Percentiles rank a stretch among this genome's conserved stretches.
phyloP scores from a whole-genome alignment of 2,888 invertebrate species.

The Protodeltote pygarga region DNA sequence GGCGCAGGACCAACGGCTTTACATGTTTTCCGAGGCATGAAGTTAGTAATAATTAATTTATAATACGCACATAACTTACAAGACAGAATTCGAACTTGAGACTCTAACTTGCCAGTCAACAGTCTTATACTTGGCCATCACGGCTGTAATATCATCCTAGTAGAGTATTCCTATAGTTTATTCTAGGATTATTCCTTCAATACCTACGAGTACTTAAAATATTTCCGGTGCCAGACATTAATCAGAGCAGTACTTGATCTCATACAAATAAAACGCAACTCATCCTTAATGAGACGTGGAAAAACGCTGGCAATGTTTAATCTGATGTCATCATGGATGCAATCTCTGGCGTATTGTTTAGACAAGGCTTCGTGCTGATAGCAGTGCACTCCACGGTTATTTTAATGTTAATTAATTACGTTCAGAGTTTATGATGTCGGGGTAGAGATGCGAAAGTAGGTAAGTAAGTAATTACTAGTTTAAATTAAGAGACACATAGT shows the following conservation, averaged over 20 bases:
- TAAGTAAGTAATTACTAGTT: no score
- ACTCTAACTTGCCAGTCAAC: no score
- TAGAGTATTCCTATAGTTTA: no score
- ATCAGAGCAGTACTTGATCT: constrained; percentile 7
- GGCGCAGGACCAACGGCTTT: no score
- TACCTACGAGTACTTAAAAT: constrained; percentile 1
- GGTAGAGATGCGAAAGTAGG: constrained; percentile 9
- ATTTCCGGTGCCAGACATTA: neutral
- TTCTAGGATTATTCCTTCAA: neutral
- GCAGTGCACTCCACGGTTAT: constrained; percentile 38
- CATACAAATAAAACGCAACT: constrained; percentile 24
- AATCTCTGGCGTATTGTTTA: constrained; percentile 75
- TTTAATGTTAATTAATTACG: constrained; percentile 54
- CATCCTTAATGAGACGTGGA: constrained; percentile 70
- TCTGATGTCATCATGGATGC: constrained; percentile 77
- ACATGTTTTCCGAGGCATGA: no score
- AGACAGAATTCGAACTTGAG: no score
- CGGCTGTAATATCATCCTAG: no score
- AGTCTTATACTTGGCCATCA: no score
- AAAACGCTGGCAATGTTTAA: constrained; percentile 78
- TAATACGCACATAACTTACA: no score
- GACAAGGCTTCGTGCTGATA: constrained; percentile 54
- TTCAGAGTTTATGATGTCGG: constrained; percentile 25
- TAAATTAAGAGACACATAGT: no score
- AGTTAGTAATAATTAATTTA: no score